Evolutionary conservation across 2,888 invertebrate genomes (phyloP), one percentile per base, ranked within the genome.

Genomic region (Hemithea aestivaria): DNA sequence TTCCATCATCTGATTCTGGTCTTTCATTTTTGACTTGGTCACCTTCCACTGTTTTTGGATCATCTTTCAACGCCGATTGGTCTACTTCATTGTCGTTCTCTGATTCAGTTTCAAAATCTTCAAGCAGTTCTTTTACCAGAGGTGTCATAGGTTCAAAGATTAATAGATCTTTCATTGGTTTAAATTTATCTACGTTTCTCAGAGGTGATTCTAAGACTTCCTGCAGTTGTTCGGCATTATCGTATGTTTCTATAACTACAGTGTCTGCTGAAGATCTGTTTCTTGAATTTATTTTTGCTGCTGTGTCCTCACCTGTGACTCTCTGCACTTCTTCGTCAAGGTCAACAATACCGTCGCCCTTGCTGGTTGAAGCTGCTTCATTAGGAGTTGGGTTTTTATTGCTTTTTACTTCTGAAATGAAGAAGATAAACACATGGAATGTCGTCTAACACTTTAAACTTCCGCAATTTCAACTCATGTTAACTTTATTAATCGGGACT

Each of bases 191-290:
- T 27, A 38, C 26, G 6, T 32, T 35, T 11, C 28, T 37, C 27
- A 40, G 38, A 27, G 63, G 53, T 8, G 67, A 60, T 51, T 74
- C 74, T 26, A 73, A 50, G 6, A 60, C 76, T 34, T 49, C 72
- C 46, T 57, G 61, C 36, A 76, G 60, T 9, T 79, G 78, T 43
- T 79, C 74, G 37, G 69, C 70, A 36, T 61, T 71, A 35, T 35
- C 39, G 24, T 48, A 35, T 39, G 45, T 75, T 66, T 76, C 77
- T 41, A 80, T 51, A 37, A 83, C 65, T 20, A 79, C 54, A 27
- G 82, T 84, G 22, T 85, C 85, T 43, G 72, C 72, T 34, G 85
- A 84, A 42, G 73, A 73, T 71, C 81, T 77, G 58, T 53, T 59
- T 54, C 43, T 39, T 60, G 64, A 49, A 53, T 57, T 44, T 53